Evolutionary conservation across 2,888 invertebrate genomes (phyloP).

Genomic region (Campaea margaritaria): DNA sequence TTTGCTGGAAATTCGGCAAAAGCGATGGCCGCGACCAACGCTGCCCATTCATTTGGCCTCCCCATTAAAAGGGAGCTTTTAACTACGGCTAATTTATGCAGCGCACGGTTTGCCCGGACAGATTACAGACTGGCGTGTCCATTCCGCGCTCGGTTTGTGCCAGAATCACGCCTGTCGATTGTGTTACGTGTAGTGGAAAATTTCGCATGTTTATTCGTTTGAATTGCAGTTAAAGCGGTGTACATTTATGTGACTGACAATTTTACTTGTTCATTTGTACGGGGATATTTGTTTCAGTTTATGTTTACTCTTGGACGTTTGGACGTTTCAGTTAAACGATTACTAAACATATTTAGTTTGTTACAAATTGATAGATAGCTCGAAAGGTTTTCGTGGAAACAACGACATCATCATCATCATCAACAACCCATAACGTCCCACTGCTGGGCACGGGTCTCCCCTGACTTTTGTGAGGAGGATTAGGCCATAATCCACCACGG

Average conservation of each 20-base stretch:
- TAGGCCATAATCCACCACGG: too few species aligned
- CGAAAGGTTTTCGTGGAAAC: too few species aligned
- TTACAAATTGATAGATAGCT: too few species aligned
- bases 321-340: too few species aligned
- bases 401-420: too few species aligned
- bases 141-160: conserved; percentile 59
- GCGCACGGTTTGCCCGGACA: conserved; percentile 76
- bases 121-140: conserved; percentile 79
- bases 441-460: too few species aligned
- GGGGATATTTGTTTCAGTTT: too few species aligned
- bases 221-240: conserved; percentile 39
- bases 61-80: conserved; percentile 81
- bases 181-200: conserved; percentile 64
- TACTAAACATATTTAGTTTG: too few species aligned
- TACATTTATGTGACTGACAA: background rate
- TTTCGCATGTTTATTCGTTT: conserved; percentile 64
- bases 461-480: too few species aligned
- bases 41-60: conserved; percentile 78
- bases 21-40: conserved; percentile 54
- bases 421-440: too few species aligned
- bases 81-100: conserved; percentile 82
- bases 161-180: conserved; percentile 69
- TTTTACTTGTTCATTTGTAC: too few species aligned
- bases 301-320: too few species aligned
- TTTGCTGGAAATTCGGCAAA: conserved; percentile 53